A percentile compares a stretch with the other conserved stretches of the same genome.
phyloP scores from a whole-genome alignment of 2,797 vertebrate genomes.

The Rhadinocentrus ornatus region DNA sequence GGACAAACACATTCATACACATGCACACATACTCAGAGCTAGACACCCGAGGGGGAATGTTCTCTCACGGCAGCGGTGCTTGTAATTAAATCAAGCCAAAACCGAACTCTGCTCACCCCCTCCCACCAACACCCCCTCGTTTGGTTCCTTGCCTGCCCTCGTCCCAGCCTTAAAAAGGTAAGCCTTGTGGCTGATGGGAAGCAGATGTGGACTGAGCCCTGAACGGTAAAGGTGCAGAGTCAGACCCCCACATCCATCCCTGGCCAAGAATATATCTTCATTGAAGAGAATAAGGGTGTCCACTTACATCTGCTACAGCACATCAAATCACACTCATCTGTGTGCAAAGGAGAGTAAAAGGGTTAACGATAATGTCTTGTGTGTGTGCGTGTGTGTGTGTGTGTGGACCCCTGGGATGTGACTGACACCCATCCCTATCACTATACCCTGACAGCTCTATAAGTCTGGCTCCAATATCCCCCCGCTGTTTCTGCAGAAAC shows the following conservation, averaged over 20 bases:
- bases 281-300: slow-evolving; percentile 79
- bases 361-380: slow-evolving; percentile 47
- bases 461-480: slow-evolving; percentile 84
- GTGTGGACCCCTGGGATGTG: slow-evolving; percentile 70
- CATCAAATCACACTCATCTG: slow-evolving; percentile 82
- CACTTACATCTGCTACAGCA: slow-evolving; percentile 79
- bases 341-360: slow-evolving; percentile 54
- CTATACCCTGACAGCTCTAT: slow-evolving; percentile 77
- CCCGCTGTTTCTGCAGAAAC: slow-evolving; percentile 76
- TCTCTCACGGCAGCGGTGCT: slow-evolving; percentile 83
- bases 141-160: slow-evolving; percentile 58
- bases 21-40: slow-evolving; percentile 45
- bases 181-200: slow-evolving; percentile 85
- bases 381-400: slow-evolving; percentile 38
- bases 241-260: slow-evolving; percentile 75
- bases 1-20: slow-evolving; percentile 50
- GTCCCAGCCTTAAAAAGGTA: slow-evolving; percentile 79
- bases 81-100: slow-evolving; percentile 93
- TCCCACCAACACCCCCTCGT: slow-evolving; percentile 42
- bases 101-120: slow-evolving; percentile 72
- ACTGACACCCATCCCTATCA: slow-evolving; percentile 84
- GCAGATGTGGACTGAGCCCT: slow-evolving; percentile 85
- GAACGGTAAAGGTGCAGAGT: slow-evolving; percentile 83
- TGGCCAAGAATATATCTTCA: slow-evolving; percentile 84
- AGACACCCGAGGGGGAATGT: slow-evolving; percentile 70